Base-by-base conservation (phyloP, 2,888 invertebrate species). In the Lepidocyrtinus sp. region DNA sequence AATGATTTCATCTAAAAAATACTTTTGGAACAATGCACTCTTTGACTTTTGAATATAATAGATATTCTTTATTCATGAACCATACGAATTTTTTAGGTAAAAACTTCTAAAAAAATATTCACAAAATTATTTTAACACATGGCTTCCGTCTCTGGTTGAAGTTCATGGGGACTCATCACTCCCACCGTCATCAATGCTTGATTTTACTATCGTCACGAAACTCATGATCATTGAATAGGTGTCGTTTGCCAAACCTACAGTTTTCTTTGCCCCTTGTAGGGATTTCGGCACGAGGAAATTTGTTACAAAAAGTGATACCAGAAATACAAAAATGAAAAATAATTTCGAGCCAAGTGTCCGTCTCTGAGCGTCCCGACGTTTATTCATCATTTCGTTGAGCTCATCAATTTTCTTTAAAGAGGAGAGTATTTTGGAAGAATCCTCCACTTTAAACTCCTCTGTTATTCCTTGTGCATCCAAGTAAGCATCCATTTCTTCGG, bases 401-500 rank as follows among this genome's bases (percentile, higher is more conserved):
- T 36, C 36, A 7, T 5, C 36, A 12, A 36, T 7, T 36, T 5
- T 36, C 36, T 36, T 36, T 5, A 7, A 36, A 12, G 5, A 5
- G 12, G 36, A 5, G 36, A 36, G 12, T 5, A 36, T 36, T 5
- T 36, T 12, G 5, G 36, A 36, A 7, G 5, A 5, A 36, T 36
- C 12, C 36, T 12, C 36, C 36, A 36, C 5, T 36, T 36, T 36
- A 15, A 15, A 19, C 2, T 46, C 63, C 5, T 25, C 9, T n/a
- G 69, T 15, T n/a, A 62, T 50, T 62, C 69, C 69, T 9, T 27
- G 19, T 1, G 64, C 9, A 1, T 63, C 74, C 2, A 61, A n/a
- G 25, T 2, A 22, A 22, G 50, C 61, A 5, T 61, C 64, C 71
- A 72, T 65, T 59, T 71, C 61, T 25, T 71, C 45, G 15, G 46